Conservation (phyloP, 1,140 invertebrate genomes). For the Drosophila guanche region DNA sequence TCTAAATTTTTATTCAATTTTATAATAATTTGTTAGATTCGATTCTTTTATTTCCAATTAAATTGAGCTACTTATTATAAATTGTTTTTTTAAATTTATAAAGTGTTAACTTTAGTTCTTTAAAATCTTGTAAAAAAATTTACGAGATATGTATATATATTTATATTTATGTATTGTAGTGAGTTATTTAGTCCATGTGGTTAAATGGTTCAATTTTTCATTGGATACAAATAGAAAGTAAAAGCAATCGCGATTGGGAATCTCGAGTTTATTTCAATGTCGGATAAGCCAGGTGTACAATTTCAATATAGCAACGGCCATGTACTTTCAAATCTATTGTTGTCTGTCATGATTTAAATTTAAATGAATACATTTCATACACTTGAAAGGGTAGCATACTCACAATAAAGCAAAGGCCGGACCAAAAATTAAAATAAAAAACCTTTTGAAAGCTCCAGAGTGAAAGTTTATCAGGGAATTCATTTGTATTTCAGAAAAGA, state of each 20-base stretch:
- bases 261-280: conserved; percentile 36
- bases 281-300: conserved; percentile 16
- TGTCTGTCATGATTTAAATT: conserved; percentile 33
- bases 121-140: too few relatives aligned
- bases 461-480: conserved; percentile 61
- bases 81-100: too few relatives aligned
- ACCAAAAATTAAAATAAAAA: conserved; percentile 24
- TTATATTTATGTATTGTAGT: too few relatives aligned
- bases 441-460: conserved; percentile 34
- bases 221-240: conserved; percentile 35
- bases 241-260: conserved; percentile 9
- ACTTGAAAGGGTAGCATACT: conserved; percentile 21
- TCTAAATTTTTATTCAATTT: too few relatives aligned
- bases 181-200: too few relatives aligned
- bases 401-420: conserved; percentile 18
- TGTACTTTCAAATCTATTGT: conserved; percentile 10
- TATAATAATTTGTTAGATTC: too few relatives aligned
- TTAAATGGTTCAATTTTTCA: background rate
- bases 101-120: too few relatives aligned
- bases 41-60: too few relatives aligned
- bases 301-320: conserved; percentile 18
- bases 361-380: conserved; percentile 24
- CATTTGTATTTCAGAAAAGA: conserved; percentile 45
- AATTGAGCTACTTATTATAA: too few relatives aligned
- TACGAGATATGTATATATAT: too few relatives aligned